Conservation (phyloP, 2,113 vertebrate genomes). For the Gnathonemus echidnorhynchus region DNA sequence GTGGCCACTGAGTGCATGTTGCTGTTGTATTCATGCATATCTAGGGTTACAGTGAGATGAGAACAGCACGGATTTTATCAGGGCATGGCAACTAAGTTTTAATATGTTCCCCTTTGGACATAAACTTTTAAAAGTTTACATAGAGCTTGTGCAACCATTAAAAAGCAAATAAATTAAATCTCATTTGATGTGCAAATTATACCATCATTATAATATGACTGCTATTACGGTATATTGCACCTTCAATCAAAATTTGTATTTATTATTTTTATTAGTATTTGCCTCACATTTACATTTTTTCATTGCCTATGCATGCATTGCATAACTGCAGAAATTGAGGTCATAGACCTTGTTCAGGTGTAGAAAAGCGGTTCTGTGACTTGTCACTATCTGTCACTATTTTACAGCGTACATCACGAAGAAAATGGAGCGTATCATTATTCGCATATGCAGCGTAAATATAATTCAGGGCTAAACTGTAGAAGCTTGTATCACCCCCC, state of each 20-base stretch:
- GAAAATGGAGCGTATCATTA: not conserved
- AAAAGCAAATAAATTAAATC: not conserved
- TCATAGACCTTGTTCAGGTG: not conserved
- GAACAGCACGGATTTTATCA: not conserved
- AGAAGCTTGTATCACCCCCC: not conserved
- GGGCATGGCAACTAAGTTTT: not conserved
- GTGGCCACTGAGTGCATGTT: not conserved
- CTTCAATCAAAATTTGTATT: not conserved
- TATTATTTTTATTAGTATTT: slow-evolving; percentile 5
- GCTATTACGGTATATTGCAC: not conserved
- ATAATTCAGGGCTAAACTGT: not conserved
- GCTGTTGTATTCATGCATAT: not conserved
- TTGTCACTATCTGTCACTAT: not conserved
- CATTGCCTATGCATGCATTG: not conserved
- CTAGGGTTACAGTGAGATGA: not conserved
- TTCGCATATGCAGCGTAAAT: not conserved
- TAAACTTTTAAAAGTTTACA: slow-evolving; percentile 4
- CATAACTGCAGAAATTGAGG: not conserved
- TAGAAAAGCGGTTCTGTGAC: not conserved
- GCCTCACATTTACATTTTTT: not conserved
- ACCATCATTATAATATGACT: not conserved
- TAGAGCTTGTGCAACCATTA: not conserved
- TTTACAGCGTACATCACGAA: not conserved
- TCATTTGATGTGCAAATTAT: slow-evolving; percentile 7
- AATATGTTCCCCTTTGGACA: not conserved